These are phyloP conservation scores for Rhamphomyia laevipes DNA, from an alignment of 2,888 invertebrate genomes.

Conservation along the genomic window DNA sequence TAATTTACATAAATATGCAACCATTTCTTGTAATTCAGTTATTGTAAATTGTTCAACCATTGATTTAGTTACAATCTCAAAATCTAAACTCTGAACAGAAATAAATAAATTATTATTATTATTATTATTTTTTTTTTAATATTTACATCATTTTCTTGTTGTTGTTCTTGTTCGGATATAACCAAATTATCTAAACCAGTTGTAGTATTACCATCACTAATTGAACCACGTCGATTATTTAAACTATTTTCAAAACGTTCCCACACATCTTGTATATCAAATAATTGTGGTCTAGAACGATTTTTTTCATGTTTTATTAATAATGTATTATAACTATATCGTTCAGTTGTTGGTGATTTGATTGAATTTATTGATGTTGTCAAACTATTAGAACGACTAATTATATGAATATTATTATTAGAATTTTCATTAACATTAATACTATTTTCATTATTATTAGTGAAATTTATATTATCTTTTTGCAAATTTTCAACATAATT, in stretches of 20 bases:
- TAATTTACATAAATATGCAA: slow-evolving; percentile 53
- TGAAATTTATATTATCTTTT: background rate
- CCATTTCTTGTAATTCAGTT: slow-evolving; percentile 46
- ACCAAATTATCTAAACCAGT: background rate
- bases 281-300: slow-evolving; percentile 12
- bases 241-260: slow-evolving; percentile 30
- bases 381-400: slow-evolving; percentile 32
- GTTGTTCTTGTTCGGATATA: background rate
- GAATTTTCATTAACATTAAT: background rate
- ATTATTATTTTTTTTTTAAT: too few relatives aligned
- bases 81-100: slow-evolving; percentile 40
- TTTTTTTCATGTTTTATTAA: slow-evolving; percentile 31
- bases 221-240: slow-evolving; percentile 28
- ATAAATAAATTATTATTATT: slow-evolving; percentile 18
- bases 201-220: background rate
- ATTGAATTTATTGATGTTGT: slow-evolving; percentile 25
- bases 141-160: slow-evolving; percentile 5
- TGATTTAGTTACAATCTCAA: slow-evolving; percentile 45
- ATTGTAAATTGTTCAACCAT: slow-evolving; percentile 43
- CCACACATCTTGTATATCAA: slow-evolving; percentile 5
- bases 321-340: slow-evolving; percentile 33
- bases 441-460: background rate
- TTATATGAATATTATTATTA: background rate
- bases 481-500: background rate
- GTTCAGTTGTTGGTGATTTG: slow-evolving; percentile 26